These are phyloP conservation scores for Strigops habroptila DNA, from an alignment of 2,113 vertebrate genomes.

Conservation along the genomic window DNA sequence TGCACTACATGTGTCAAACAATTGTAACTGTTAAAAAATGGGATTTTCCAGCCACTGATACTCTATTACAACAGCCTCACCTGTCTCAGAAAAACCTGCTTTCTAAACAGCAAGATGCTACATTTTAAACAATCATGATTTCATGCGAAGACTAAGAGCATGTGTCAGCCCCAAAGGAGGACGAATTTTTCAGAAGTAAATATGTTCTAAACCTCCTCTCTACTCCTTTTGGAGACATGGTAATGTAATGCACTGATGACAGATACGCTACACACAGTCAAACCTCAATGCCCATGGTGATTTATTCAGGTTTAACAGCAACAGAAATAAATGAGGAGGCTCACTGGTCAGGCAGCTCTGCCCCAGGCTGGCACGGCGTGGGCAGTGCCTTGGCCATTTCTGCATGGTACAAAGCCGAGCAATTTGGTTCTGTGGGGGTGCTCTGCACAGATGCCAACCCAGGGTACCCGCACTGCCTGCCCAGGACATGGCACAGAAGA, in stretches of 20 bases:
- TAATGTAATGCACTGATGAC: not conserved
- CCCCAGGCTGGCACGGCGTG: rapidly evolving
- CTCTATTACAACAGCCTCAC: not conserved
- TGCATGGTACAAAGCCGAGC: not conserved
- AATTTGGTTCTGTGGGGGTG: not conserved
- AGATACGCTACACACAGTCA: not conserved
- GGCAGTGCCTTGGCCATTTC: not conserved
- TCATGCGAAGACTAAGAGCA: not conserved
- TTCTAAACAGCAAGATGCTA: not conserved
- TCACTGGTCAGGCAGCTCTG: not conserved
- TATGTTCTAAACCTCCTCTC: not conserved
- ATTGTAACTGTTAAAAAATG: not conserved
- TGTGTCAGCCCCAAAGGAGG: not conserved
- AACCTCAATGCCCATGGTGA: constrained; percentile 1
- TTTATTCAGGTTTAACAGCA: not conserved
- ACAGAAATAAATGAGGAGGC: not conserved
- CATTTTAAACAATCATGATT: not conserved
- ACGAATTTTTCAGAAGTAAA: not conserved
- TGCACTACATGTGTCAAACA: not conserved
- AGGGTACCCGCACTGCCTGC: not conserved
- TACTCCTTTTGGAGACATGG: not conserved
- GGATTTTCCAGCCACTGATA: not conserved
- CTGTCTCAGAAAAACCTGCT: not conserved
- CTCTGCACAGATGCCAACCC: not conserved
- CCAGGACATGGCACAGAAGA: not conserved